phyloP scores from a whole-genome alignment of 2,113 vertebrate species.

The Craseonycteris thonglongyai region DNA sequence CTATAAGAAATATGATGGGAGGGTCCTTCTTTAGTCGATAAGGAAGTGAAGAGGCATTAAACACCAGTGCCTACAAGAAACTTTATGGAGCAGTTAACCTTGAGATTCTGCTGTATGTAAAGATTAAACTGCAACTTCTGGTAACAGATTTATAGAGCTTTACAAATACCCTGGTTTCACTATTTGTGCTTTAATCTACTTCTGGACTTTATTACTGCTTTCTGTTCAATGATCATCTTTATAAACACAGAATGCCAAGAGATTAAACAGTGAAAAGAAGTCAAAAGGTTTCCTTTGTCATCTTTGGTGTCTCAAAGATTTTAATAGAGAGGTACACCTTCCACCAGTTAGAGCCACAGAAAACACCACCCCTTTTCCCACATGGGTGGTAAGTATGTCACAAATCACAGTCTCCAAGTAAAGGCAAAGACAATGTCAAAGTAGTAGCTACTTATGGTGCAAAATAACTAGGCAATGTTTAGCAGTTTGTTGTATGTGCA shows the following conservation, averaged over 20 bases:
- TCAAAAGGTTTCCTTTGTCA: constrained; percentile 55
- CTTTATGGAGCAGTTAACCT: constrained; percentile 80
- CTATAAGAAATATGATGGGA: constrained; percentile 67
- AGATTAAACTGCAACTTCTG: constrained; percentile 78
- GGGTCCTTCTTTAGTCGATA: constrained; percentile 72
- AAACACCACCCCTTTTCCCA: neutral
- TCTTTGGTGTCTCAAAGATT: constrained; percentile 47
- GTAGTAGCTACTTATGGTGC: neutral
- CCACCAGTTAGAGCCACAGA: neutral
- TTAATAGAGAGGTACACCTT: constrained; percentile 54
- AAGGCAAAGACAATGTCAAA: neutral
- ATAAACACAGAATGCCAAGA: constrained; percentile 47
- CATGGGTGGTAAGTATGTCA: constrained; percentile 34
- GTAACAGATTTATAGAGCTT: constrained; percentile 76
- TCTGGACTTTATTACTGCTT: constrained; percentile 78
- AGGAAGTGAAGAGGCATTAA: constrained; percentile 72
- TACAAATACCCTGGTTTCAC: constrained; percentile 71
- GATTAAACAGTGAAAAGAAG: constrained; percentile 60
- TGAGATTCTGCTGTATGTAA: constrained; percentile 77
- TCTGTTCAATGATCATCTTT: constrained; percentile 74
- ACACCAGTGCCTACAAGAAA: constrained; percentile 50
- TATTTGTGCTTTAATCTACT: constrained; percentile 76
- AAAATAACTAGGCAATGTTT: neutral
- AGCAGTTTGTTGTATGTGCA: neutral
- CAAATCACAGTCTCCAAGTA: constrained; percentile 40